phyloP scores from a whole-genome alignment of 1,140 invertebrate species.

The Carposina sasakii region DNA sequence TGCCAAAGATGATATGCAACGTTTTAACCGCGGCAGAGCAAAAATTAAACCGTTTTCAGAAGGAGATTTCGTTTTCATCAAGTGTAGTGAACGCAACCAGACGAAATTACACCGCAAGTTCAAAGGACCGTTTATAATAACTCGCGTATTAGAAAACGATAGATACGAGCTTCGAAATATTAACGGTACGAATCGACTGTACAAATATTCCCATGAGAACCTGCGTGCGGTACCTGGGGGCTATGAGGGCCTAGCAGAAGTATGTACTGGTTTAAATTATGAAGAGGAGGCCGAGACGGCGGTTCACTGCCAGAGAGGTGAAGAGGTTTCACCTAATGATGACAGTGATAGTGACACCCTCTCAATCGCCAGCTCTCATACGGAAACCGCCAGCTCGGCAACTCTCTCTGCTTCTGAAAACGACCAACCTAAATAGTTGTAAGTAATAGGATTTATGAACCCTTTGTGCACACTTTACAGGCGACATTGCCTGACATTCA shows the following conservation, averaged over 20 bases:
- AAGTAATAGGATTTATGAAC: no score
- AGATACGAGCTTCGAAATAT: slow-evolving; percentile 25
- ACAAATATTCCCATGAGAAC: slow-evolving; percentile 28
- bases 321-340: no score
- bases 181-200: slow-evolving; percentile 11
- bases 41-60: slow-evolving; percentile 19
- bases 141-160: slow-evolving; percentile 24
- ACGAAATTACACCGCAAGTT: slow-evolving; percentile 27
- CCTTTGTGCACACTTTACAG: no score
- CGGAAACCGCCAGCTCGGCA: no score
- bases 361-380: no score
- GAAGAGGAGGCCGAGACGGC: slow-evolving; percentile 32
- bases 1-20: slow-evolving; percentile 12
- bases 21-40: slow-evolving; percentile 27
- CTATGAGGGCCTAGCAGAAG: slow-evolving; percentile 24
- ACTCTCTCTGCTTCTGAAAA: no score
- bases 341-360: no score
- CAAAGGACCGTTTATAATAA: slow-evolving; percentile 27
- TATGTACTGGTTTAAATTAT: slow-evolving; percentile 21
- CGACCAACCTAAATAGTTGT: no score
- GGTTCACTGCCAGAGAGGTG: no score
- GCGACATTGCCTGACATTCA: no score
- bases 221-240: slow-evolving; percentile 26
- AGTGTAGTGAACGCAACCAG: slow-evolving; percentile 24
- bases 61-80: slow-evolving; percentile 29